Evolutionary conservation across 2,113 vertebrate species (phyloP).

Genomic region (Lota lota): DNA sequence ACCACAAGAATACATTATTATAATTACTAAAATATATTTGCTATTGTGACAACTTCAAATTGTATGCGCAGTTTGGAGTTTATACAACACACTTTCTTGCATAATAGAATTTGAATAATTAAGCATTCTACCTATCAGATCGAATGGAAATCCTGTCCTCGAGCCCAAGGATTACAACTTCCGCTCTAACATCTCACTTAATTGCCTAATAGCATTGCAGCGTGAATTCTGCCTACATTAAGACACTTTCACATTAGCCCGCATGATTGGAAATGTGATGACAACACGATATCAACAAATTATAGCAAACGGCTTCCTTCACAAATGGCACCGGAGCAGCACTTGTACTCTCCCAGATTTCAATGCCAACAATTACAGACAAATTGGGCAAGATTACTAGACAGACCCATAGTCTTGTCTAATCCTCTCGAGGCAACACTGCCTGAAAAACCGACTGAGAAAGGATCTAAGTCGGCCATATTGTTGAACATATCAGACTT

Average conservation of each 20-base stretch:
- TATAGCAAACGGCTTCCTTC: slow-evolving; percentile 89
- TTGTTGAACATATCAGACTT: too few relatives aligned
- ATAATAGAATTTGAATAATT: slow-evolving; percentile 92
- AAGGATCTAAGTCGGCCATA: not conserved
- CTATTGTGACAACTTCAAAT: not conserved
- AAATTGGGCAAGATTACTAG: slow-evolving; percentile 84
- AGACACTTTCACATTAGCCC: slow-evolving; percentile 93
- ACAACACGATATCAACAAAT: slow-evolving; percentile 96
- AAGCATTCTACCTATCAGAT: slow-evolving; percentile 86
- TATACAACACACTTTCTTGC: slow-evolving; percentile 73
- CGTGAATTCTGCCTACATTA: slow-evolving; percentile 91
- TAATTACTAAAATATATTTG: too few relatives aligned
- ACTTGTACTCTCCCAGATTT: slow-evolving; percentile 93
- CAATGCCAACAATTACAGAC: slow-evolving; percentile 98
- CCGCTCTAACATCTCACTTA: slow-evolving; percentile 89
- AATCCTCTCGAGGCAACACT: slow-evolving; percentile 77
- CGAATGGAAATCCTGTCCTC: slow-evolving; percentile 81
- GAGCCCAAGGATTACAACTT: slow-evolving; percentile 88
- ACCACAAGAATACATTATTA: too few relatives aligned
- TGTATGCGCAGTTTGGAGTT: slow-evolving; percentile 43
- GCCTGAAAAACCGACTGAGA: slow-evolving; percentile 2
- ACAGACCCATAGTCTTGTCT: slow-evolving; percentile 67
- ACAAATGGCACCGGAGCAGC: slow-evolving; percentile 88
- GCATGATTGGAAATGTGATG: slow-evolving; percentile 97
- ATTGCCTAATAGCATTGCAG: slow-evolving; percentile 99